Evolutionary conservation across 2,113 vertebrate species (phyloP).

Genomic region (Gobius niger): DNA sequence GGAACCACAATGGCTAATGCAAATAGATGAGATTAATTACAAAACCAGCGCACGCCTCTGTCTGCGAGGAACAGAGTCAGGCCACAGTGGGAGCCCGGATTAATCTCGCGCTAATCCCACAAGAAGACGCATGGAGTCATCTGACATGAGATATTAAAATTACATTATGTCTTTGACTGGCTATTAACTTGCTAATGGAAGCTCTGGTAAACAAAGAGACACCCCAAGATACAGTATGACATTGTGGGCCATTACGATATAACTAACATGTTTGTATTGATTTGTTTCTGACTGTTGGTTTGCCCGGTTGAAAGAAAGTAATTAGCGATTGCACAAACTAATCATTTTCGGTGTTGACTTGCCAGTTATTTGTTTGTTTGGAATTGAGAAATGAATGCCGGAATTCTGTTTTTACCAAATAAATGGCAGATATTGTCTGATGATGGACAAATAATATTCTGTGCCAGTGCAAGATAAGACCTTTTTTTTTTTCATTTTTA

Average conservation of each 20-base stretch:
- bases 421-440: too few species aligned
- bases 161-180: neutral
- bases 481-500: too few species aligned
- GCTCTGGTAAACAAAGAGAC: neutral
- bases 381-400: neutral
- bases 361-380: neutral
- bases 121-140: constrained; percentile 12
- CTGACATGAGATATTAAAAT: neutral
- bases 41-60: constrained; percentile 22
- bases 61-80: constrained; percentile 14
- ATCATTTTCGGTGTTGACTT: neutral
- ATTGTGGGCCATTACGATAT: neutral
- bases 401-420: too few species aligned
- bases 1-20: constrained; percentile 37
- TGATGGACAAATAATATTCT: too few species aligned
- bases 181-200: neutral
- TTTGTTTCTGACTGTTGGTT: neutral
- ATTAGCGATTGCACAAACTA: neutral
- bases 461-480: too few species aligned
- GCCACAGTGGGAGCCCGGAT: constrained; percentile 18
- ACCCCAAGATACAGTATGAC: neutral
- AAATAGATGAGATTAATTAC: constrained; percentile 44
- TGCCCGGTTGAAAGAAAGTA: neutral
- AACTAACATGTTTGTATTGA: neutral
- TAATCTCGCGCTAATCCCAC: constrained; percentile 2